Percentiles rank a stretch among this genome's conserved stretches.
Evolutionary conservation across 2,797 vertebrate species (phyloP).

Genomic region (Darevskia mixta): DNA sequence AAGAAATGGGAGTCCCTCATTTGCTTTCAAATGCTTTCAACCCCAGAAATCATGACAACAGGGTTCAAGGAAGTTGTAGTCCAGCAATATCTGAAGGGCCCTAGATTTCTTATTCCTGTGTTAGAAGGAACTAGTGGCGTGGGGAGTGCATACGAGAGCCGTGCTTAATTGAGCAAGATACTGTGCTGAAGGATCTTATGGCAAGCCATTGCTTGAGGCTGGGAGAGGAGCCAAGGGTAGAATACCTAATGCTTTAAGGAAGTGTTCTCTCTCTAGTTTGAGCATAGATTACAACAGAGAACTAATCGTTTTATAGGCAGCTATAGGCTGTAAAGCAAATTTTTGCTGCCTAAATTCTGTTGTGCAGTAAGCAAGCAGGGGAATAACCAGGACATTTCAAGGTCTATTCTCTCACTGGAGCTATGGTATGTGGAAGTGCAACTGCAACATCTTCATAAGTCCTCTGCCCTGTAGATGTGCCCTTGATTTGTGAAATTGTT

Average conservation of each 20-base stretch:
- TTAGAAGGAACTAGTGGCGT: neutral
- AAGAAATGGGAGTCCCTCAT: neutral
- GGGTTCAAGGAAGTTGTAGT: neutral
- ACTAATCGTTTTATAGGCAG: neutral
- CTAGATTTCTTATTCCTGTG: neutral
- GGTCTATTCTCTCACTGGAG: neutral
- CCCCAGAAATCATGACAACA: no score
- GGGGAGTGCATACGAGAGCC: neutral
- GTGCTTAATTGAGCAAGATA: neutral
- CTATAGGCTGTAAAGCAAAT: neutral
- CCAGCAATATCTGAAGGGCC: neutral
- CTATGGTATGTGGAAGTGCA: neutral
- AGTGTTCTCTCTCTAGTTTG: neutral
- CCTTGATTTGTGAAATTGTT: neutral
- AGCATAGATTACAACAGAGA: neutral
- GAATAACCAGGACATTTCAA: neutral
- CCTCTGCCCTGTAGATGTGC: neutral
- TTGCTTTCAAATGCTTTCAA: no score
- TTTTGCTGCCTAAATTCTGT: neutral
- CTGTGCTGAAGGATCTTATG: slow-evolving; percentile 1
- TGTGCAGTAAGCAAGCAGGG: neutral
- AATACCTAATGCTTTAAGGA: slow-evolving; percentile 4
- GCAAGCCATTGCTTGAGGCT: neutral
- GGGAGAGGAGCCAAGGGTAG: neutral
- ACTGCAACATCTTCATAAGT: neutral